Evolutionary conservation across 2,113 vertebrate genomes (phyloP), one percentile per base, ranked within the genome.

Genomic region (Anarrhichthys ocellatus): DNA sequence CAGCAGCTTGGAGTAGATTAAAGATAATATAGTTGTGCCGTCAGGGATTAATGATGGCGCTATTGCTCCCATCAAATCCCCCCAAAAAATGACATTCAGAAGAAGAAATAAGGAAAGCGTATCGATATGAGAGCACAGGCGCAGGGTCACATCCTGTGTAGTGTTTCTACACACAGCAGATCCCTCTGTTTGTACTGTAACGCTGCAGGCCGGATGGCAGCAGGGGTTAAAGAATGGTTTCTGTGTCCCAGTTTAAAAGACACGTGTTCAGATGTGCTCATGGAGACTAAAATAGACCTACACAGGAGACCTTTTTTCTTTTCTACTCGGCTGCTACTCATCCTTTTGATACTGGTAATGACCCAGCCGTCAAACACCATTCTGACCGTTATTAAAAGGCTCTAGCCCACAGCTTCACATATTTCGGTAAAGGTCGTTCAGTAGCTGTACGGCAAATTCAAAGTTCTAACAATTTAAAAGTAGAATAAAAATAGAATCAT

Each of bases 191-290:
- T 72, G n/a, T 13, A 78, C 76, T 83, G 80, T 79, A 67, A n/a
- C 0, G 72, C 84, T 81, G 76, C 76, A 88, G 86, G 86, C 92
- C 36, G 86, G 86, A 90, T 89, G 82, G 92, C 91, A 90, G 89
- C 93, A 89, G 91, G 93, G 93, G 96, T 94, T 92, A 93, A 93
- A 94, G 85, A 90, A 92, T 87, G 91, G 93, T 94, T 92, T 95
- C 80, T 75, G 83, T 87, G 93, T 94, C 93, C 96, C 89, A 94
- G 91, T 94, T 91, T 94, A 93, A 90, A 34, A 85, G 93, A 90
- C 84, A 94, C 92, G 89, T 95, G 94, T 93, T 95, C 92, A 93
- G 89, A 93, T 81, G 93, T 85, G 87, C 91, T 92, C 93, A 82
- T 68, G 48, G 75, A 58, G 85, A 87, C 88, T 50, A 80, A 93